These are phyloP conservation scores for Pterobdella sp. DNA, from an alignment of 2,888 invertebrate genomes.

Conservation along the genomic window DNA sequence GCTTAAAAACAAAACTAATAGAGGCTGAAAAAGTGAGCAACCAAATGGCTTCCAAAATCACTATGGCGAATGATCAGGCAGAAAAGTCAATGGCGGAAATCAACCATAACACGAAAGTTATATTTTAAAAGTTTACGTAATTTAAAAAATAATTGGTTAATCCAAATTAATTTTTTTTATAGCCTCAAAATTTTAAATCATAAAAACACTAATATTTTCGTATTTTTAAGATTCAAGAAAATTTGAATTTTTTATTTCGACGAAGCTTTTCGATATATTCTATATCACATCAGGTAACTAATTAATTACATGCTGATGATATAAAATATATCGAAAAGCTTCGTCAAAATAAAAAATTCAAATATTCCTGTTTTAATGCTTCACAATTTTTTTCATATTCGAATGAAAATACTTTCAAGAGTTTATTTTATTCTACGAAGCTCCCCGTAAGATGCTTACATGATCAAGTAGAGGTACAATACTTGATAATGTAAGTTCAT, in stretches of 20 bases:
- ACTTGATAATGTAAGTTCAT: no score
- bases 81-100: slow-evolving; percentile 24
- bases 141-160: neutral
- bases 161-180: neutral
- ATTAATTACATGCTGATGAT: neutral
- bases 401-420: no score
- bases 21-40: slow-evolving; percentile 22
- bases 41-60: slow-evolving; percentile 13
- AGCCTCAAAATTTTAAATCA: slow-evolving; percentile 8
- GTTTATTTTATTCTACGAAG: no score
- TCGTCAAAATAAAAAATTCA: no score
- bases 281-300: neutral
- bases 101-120: slow-evolving; percentile 20
- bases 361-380: no score
- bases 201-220: neutral
- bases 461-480: no score
- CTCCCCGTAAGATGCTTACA: no score
- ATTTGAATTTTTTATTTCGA: no score
- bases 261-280: no score
- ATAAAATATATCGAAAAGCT: no score
- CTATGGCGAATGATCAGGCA: slow-evolving; percentile 25
- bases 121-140: neutral
- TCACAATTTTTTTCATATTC: no score
- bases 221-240: neutral
- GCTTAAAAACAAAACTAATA: slow-evolving; percentile 14